Evolutionary conservation across 1,140 invertebrate species (phyloP).

Genomic region (Drosophila virilis): DNA sequence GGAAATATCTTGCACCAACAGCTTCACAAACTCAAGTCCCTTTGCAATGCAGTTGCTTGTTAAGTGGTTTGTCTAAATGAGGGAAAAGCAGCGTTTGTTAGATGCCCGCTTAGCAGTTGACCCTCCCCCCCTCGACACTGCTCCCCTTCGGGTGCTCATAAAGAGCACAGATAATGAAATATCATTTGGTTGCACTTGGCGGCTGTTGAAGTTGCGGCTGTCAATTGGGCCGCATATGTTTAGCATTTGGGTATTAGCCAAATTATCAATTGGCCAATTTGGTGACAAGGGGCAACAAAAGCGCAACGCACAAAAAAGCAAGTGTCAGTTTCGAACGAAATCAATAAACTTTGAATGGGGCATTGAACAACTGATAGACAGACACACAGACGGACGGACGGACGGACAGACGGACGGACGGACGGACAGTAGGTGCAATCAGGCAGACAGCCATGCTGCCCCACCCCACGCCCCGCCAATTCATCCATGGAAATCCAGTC

Average conservation of each 20-base stretch:
- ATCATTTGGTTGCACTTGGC: not conserved
- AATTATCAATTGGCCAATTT: not conserved
- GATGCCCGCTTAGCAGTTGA: not conserved
- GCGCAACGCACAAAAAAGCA: slow-evolving; percentile 45
- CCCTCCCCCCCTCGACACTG: no score
- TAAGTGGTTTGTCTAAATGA: slow-evolving; percentile 67
- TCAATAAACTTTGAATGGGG: slow-evolving; percentile 67
- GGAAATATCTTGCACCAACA: not conserved
- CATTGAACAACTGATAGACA: slow-evolving; percentile 23
- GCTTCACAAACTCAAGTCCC: not conserved
- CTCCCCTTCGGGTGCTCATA: no score
- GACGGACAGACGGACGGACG: no score
- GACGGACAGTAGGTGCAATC: not conserved
- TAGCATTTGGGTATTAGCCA: slow-evolving; percentile 1
- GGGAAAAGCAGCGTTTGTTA: not conserved
- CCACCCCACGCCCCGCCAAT: not conserved
- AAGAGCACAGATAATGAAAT: not conserved
- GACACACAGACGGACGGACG: slow-evolving; percentile 1
- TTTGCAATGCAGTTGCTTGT: slow-evolving; percentile 1
- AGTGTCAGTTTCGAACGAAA: slow-evolving; percentile 59
- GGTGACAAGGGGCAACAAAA: slow-evolving; percentile 11
- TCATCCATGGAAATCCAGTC: slow-evolving; percentile 30
- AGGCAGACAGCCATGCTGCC: slow-evolving; percentile 7
- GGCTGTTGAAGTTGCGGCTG: not conserved
- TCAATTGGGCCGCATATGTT: slow-evolving; percentile 3